Conservation (phyloP, 2,113 vertebrate species). For the Rousettus leschenaultii region DNA sequence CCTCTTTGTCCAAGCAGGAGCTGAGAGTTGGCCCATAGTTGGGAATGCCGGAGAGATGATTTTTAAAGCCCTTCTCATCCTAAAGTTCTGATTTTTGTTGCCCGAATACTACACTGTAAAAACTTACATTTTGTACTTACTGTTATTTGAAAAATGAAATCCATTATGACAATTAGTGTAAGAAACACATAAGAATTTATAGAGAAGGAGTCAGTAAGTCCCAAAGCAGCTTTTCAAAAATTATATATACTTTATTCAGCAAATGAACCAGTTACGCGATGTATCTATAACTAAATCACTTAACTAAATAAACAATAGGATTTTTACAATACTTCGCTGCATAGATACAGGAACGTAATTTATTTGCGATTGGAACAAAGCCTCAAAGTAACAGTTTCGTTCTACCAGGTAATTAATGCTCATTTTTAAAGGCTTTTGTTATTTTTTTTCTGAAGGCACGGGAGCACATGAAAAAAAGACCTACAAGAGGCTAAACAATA, state of each 20-base stretch:
- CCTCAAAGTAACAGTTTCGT: conserved; percentile 19
- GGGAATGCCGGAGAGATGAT: accelerated
- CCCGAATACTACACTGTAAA: neutral
- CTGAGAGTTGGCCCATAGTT: neutral
- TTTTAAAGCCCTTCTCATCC: neutral
- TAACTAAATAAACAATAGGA: conserved; percentile 8
- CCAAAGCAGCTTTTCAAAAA: conserved; percentile 4
- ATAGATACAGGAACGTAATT: conserved; percentile 21
- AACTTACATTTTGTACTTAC: neutral
- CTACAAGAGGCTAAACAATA: neutral
- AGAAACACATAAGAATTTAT: neutral
- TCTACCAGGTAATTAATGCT: conserved; percentile 59
- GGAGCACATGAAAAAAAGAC: neutral
- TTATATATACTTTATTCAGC: neutral
- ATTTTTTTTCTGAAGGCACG: conserved; percentile 32
- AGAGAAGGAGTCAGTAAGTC: neutral
- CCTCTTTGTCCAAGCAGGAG: too few species aligned
- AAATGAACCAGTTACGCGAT: neutral
- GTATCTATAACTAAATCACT: neutral
- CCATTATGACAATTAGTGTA: neutral
- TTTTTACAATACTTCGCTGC: conserved; percentile 35
- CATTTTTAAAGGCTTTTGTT: neutral
- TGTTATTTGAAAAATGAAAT: neutral
- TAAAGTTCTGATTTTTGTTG: neutral
- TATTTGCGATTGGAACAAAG: conserved; percentile 17